Evolutionary conservation across 2,888 invertebrate species (phyloP), one percentile per base, ranked within the genome.

Genomic region (Trichacis sp.): DNA sequence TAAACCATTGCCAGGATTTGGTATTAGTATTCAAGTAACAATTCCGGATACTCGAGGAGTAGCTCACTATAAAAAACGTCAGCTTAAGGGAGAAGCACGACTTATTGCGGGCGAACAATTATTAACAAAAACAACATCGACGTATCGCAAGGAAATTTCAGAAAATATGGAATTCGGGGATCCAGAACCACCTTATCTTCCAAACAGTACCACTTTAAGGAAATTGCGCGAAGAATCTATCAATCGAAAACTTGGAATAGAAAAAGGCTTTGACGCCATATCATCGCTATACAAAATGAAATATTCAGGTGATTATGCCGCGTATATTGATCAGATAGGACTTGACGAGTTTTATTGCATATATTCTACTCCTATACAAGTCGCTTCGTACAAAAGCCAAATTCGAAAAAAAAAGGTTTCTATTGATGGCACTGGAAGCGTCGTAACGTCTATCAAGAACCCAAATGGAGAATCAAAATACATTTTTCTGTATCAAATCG

Each of bases 401-500:
- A 59, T 59, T 6, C 62, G 64, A 59, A 46, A 19, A 36, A 51
- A 43, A 57, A 58, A 51, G 20, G 33, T 70, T 47, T 54, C 57
- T 42, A 59, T 70, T 11, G 62, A 65, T 36, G 70, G 64, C n/a
- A 70, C 68, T 5, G 64, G 62, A 24, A 30, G n/a, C 11, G 3
- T 64, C 9, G 47, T 33, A 5, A 60, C 60, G 42, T 8, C 64
- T 36, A 63, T 66, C 9, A 8, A 14, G 18, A 49, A 57, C 56
- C 11, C 43, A 14, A 66, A 59, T 59, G 59, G 66, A 2, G 55
- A 61, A 14, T 47, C 5, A 19, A 63, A 57, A 40, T 8, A 33
- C 5, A 42, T 61, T 1, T 75, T 70, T 66, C 29, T 75, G 2
- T 74, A 74, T 19, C 71, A 74, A 53, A 61, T 67, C 8, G 59